These are phyloP conservation scores for Lymantria dispar DNA, from an alignment of 2,888 invertebrate genomes.

Conservation along the genomic window DNA sequence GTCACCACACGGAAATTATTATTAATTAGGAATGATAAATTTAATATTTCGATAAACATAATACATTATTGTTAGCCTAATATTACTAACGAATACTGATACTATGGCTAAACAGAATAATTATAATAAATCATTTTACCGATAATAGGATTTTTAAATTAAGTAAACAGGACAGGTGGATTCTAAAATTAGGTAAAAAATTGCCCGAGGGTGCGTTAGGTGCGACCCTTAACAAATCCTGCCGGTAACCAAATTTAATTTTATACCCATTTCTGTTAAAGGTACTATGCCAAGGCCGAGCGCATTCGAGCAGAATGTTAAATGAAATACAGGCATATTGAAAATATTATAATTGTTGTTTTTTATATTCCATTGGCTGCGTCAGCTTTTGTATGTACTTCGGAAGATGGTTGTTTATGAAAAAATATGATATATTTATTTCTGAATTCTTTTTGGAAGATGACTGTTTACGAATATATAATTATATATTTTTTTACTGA, in stretches of 20 bases:
- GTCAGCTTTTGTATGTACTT: neutral
- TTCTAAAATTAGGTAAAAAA: conserved; percentile 39
- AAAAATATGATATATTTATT: too few relatives aligned
- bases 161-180: conserved; percentile 33
- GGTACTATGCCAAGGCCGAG: conserved; percentile 27
- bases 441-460: too few relatives aligned
- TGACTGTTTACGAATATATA: too few relatives aligned
- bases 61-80: too few relatives aligned
- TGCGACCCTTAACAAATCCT: conserved; percentile 16
- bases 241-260: conserved; percentile 31
- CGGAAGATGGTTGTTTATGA: too few relatives aligned
- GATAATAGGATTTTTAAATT: conserved; percentile 51
- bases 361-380: neutral
- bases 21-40: too few relatives aligned
- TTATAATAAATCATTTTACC: neutral
- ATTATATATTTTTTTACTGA: too few relatives aligned
- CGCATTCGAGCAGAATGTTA: conserved; percentile 31
- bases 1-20: too few relatives aligned
- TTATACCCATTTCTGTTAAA: conserved; percentile 40
- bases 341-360: neutral
- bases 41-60: too few relatives aligned
- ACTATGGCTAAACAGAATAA: neutral
- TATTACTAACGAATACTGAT: neutral
- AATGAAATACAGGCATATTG: conserved; percentile 24
- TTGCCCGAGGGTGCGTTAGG: neutral